A percentile compares a stretch with the other conserved stretches of the same genome.
Evolutionary conservation across 1,140 invertebrate species (phyloP).

Genomic region (Leptoteleia sp.): DNA sequence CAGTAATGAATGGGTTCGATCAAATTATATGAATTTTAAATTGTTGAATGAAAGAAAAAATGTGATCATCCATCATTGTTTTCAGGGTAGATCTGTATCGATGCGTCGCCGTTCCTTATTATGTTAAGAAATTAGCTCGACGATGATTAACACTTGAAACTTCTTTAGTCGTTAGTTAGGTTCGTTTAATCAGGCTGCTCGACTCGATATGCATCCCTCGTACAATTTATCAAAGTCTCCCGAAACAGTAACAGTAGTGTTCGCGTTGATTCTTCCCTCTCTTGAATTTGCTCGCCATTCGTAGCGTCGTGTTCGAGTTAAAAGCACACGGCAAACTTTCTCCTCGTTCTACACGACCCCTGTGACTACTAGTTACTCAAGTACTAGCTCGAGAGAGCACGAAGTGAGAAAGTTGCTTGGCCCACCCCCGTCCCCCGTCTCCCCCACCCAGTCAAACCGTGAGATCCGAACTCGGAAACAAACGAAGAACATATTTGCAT

Average conservation of each 20-base stretch:
- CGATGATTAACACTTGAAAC: conserved; percentile 54
- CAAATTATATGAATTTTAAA: too few relatives aligned
- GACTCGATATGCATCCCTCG: conserved; percentile 62
- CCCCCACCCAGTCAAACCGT: conserved; percentile 15
- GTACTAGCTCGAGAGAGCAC: conserved; percentile 56
- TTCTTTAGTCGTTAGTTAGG: conserved; percentile 59
- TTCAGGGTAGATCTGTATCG: conserved; percentile 2
- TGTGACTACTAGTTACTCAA: conserved; percentile 62
- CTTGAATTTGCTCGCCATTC: conserved; percentile 65
- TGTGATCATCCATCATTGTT: conserved; percentile 22
- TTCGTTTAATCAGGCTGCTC: conserved; percentile 57
- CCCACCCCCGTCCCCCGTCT: too few relatives aligned
- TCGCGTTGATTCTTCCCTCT: conserved; percentile 64
- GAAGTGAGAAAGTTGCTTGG: conserved; percentile 63
- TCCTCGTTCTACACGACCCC: conserved; percentile 65
- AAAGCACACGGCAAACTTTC: conserved; percentile 66
- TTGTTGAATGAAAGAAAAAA: background rate
- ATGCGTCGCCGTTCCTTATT: conserved; percentile 25
- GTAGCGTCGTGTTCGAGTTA: conserved; percentile 65
- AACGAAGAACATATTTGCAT: conserved; percentile 55
- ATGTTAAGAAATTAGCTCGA: conserved; percentile 52
- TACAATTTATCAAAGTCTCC: conserved; percentile 65
- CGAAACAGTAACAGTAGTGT: conserved; percentile 58
- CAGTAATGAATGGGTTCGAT: too few relatives aligned
- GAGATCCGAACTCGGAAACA: conserved; percentile 53